Conservation (phyloP, 2,113 vertebrate species). For the Platanista minor region DNA sequence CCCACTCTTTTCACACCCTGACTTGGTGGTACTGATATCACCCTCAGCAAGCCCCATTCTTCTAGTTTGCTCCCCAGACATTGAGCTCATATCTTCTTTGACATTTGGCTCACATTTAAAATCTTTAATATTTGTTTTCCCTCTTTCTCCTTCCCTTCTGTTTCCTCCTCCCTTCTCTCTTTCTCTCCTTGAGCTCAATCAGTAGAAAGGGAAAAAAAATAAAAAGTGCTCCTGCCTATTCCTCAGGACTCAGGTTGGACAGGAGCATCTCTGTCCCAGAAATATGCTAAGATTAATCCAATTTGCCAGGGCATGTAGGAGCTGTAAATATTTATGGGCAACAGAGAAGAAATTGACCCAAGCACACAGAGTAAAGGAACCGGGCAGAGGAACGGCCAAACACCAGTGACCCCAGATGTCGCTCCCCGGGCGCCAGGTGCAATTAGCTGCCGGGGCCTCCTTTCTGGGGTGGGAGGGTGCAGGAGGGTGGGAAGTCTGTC, state of each 20-base stretch:
- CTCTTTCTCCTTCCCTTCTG: background rate
- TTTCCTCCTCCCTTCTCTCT: background rate
- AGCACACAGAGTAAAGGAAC: conserved; percentile 62
- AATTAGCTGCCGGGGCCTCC: background rate
- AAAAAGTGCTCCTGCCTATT: conserved; percentile 33
- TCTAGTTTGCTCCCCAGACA: background rate
- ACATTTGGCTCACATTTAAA: background rate
- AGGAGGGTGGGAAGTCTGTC: background rate
- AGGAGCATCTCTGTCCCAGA: conserved; percentile 59
- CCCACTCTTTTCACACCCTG: background rate
- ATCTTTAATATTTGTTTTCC: background rate
- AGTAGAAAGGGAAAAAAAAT: background rate
- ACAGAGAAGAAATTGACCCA: conserved; percentile 63
- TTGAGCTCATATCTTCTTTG: background rate
- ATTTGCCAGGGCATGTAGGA: conserved; percentile 71
- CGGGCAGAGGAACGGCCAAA: conserved; percentile 41
- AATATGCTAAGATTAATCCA: conserved; percentile 74
- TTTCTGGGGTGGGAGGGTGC: background rate
- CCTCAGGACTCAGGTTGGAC: conserved; percentile 62
- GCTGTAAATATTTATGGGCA: conserved; percentile 74
- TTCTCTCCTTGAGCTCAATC: background rate
- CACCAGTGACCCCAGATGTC: conserved; percentile 62
- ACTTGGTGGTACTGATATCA: background rate
- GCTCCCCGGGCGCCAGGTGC: conserved; percentile 51
- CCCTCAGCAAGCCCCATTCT: background rate